These are phyloP conservation scores for Sinhomidia bicolor DNA, from an alignment of 2,888 invertebrate genomes.

Conservation along the genomic window DNA sequence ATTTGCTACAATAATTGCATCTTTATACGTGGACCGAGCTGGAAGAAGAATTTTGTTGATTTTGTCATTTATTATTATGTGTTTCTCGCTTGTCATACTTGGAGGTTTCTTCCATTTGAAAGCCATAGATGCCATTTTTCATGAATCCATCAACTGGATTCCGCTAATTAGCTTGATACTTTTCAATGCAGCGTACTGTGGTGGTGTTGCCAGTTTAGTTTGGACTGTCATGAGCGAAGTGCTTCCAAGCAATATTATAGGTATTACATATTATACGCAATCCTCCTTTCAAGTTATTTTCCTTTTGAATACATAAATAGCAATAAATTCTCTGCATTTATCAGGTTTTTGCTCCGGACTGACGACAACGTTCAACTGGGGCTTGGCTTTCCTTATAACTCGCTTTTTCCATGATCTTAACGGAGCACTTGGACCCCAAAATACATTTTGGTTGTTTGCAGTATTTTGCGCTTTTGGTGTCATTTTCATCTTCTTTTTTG, in stretches of 20 bases:
- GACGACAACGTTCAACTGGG: slow-evolving; percentile 86
- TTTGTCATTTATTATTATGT: slow-evolving; percentile 83
- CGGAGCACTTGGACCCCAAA: slow-evolving; percentile 83
- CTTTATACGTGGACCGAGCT: slow-evolving; percentile 89
- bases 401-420: slow-evolving; percentile 86
- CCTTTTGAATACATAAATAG: too few relatives aligned
- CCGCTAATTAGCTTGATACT: slow-evolving; percentile 88
- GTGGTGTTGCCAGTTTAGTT: slow-evolving; percentile 89
- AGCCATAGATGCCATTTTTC: slow-evolving; percentile 52
- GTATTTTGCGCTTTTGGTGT: slow-evolving; percentile 85
- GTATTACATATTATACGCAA: too few relatives aligned
- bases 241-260: slow-evolving; percentile 88
- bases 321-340: neutral
- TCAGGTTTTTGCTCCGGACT: slow-evolving; percentile 86
- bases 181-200: slow-evolving; percentile 89
- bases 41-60: slow-evolving; percentile 90
- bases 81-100: slow-evolving; percentile 44
- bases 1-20: slow-evolving; percentile 83
- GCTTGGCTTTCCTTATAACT: slow-evolving; percentile 89
- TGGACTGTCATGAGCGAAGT: slow-evolving; percentile 93
- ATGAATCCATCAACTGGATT: slow-evolving; percentile 83
- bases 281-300: too few relatives aligned
- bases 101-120: slow-evolving; percentile 60
- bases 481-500: slow-evolving; percentile 86
- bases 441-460: slow-evolving; percentile 89